Percentiles rank a stretch among this genome's conserved stretches.
These are phyloP conservation scores for Manis pentadactyla DNA, from an alignment of 2,797 vertebrate genomes.

Conservation along the genomic window DNA sequence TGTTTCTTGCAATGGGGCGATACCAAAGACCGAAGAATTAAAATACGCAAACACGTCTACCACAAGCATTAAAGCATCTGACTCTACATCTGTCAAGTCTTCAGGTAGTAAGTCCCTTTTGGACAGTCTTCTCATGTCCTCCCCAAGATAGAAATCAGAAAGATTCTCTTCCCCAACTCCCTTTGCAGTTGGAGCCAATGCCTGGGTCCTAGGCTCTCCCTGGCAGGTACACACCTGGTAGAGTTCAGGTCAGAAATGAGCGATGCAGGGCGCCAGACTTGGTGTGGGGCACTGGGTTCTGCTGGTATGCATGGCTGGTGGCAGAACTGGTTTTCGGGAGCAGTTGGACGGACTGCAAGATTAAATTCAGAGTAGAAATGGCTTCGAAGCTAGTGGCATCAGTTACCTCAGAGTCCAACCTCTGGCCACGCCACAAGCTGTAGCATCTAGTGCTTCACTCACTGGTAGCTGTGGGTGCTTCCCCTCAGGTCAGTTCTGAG, in stretches of 20 bases:
- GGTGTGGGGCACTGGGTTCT: not conserved
- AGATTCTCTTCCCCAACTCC: not conserved
- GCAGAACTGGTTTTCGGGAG: not conserved
- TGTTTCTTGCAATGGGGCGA: not conserved
- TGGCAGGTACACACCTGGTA: not conserved
- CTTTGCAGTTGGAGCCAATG: not conserved
- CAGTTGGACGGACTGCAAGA: not conserved
- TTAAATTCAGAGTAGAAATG: not conserved
- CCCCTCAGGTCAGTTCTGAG: not conserved
- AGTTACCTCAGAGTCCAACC: not conserved
- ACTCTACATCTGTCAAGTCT: not conserved
- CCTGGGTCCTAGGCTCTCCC: not conserved
- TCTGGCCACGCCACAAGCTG: too few species aligned
- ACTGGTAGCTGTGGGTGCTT: not conserved
- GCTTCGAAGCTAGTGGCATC: not conserved
- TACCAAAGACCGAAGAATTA: not conserved
- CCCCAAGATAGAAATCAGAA: not conserved
- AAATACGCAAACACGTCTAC: not conserved
- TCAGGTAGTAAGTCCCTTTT: not conserved
- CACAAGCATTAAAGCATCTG: not conserved
- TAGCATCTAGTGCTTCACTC: not conserved
- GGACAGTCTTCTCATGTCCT: not conserved
- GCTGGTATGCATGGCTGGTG: not conserved
- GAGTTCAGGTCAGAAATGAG: not conserved
- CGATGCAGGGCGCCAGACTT: not conserved